Evolutionary conservation across 2,888 invertebrate species (phyloP), one percentile per base, ranked within the genome.

Genomic region (Macrophya annulata): DNA sequence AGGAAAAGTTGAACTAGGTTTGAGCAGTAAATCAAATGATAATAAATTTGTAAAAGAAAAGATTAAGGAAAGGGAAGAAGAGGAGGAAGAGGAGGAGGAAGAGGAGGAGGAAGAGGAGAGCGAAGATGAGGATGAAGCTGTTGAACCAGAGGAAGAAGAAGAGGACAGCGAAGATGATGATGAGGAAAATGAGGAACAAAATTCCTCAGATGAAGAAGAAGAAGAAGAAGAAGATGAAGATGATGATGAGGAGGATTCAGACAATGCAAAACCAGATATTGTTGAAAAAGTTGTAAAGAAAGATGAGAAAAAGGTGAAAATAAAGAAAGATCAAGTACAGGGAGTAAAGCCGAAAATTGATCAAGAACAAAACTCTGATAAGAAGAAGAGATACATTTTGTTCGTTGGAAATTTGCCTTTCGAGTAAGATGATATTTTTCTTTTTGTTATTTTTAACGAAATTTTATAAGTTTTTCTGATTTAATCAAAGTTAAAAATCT

Each of bases 341-440:
- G 71, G 72, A 21, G 77, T 72, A 5, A 74, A 71, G 0, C 59
- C 71, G 12, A 45, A 45, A 8, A 81, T 40, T 43, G 79, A 86
- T 15, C 71, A 84, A 43, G 84, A 86, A 59, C 65, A 84, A 10
- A 45, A 86, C 9, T 43, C 62, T 1, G 85, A 84, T 3, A 91
- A 91, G 74, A 91, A 91, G 55, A 89, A 90, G 31, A 89, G 93
- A 90, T 94, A 92, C 85, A 93, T 94, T 59, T 89, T 94, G 10
- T 94, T 94, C 87, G 93, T 94, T 71, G 94, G 94, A 83, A 95
- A 95, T 87, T 86, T 95, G 71, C 92, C 94, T 8, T 94, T 89
- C 86, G 91, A 91, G 93, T 93, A 89, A 92, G 91, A 17, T 62
- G 43, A 59, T 31, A 62, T 25, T n/a, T 25, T 59, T n/a, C n/a